Evolutionary conservation across 2,888 invertebrate genomes (phyloP).

Genomic region (Cryptocheilus praepositus): DNA sequence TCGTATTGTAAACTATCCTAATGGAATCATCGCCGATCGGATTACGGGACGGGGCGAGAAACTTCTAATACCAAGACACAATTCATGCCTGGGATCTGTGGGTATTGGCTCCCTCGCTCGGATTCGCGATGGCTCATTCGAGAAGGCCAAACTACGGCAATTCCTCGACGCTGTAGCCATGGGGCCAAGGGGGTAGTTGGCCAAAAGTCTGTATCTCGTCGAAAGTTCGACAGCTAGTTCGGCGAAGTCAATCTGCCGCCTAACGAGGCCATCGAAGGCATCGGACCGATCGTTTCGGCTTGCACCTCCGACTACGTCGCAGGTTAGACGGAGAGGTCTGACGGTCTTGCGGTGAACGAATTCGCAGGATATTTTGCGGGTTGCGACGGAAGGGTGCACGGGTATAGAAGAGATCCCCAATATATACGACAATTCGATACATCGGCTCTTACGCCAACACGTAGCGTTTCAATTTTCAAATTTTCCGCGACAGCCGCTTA

Average conservation of each 20-base stretch:
- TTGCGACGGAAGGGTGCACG: too few relatives aligned
- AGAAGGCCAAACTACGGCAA: not conserved
- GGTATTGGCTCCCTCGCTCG: not conserved
- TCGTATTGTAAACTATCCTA: too few relatives aligned
- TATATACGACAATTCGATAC: too few relatives aligned
- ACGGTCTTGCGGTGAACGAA: constrained; percentile 30
- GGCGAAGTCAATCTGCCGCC: constrained; percentile 59
- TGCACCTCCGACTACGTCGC: constrained; percentile 9
- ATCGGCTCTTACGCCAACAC: too few relatives aligned
- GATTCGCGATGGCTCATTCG: constrained; percentile 2
- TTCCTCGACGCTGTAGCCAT: too few relatives aligned
- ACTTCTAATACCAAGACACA: too few relatives aligned
- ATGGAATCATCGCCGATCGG: too few relatives aligned
- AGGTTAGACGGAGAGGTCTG: constrained; percentile 36
- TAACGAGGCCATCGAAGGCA: constrained; percentile 59
- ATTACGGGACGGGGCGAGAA: too few relatives aligned
- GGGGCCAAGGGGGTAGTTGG: constrained; percentile 27
- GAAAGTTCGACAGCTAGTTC: constrained; percentile 60
- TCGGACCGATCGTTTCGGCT: constrained; percentile 35
- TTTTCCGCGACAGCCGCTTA: too few relatives aligned
- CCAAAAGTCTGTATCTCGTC: constrained; percentile 47
- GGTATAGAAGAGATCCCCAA: too few relatives aligned
- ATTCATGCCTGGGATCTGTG: too few relatives aligned
- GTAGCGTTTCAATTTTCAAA: not conserved
- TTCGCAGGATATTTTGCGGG: constrained; percentile 14